A percentile compares a stretch with the other conserved stretches of the same genome.
Conservation (phyloP, 2,797 vertebrate species). For the Myripristis murdjan region DNA sequence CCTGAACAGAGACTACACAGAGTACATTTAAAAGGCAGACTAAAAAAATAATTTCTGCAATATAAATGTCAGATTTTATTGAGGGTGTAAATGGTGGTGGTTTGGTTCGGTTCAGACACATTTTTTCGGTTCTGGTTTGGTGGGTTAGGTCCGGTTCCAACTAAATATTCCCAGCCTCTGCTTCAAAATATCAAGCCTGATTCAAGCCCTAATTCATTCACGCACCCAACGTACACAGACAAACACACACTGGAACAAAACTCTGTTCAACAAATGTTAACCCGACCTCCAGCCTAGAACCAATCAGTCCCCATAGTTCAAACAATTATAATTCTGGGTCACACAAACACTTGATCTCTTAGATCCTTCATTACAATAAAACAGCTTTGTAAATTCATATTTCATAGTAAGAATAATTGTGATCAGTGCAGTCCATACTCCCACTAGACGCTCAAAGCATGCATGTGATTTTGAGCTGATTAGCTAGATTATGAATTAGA, state of each 20-base stretch:
- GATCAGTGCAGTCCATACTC: conserved; percentile 52
- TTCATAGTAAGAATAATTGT: conserved; percentile 66
- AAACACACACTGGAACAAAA: neutral
- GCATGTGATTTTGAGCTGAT: conserved; percentile 76
- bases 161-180: too few species aligned
- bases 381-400: conserved; percentile 56
- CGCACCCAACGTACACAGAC: neutral
- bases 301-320: conserved; percentile 42
- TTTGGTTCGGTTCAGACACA: too few species aligned
- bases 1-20: too few species aligned
- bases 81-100: too few species aligned
- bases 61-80: too few species aligned
- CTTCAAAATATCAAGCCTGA: too few species aligned
- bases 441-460: conserved; percentile 57
- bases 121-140: too few species aligned
- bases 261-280: conserved; percentile 50
- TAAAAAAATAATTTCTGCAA: too few species aligned
- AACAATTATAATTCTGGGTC: conserved; percentile 42
- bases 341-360: conserved; percentile 28
- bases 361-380: conserved; percentile 47
- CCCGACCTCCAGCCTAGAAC: conserved; percentile 37
- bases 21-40: too few species aligned
- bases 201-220: too few species aligned
- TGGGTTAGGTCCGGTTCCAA: too few species aligned
- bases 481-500: conserved; percentile 75